A percentile compares a stretch with the other conserved stretches of the same genome.
These are phyloP conservation scores for Acleris literana DNA, from an alignment of 2,888 invertebrate genomes.

Conservation along the genomic window DNA sequence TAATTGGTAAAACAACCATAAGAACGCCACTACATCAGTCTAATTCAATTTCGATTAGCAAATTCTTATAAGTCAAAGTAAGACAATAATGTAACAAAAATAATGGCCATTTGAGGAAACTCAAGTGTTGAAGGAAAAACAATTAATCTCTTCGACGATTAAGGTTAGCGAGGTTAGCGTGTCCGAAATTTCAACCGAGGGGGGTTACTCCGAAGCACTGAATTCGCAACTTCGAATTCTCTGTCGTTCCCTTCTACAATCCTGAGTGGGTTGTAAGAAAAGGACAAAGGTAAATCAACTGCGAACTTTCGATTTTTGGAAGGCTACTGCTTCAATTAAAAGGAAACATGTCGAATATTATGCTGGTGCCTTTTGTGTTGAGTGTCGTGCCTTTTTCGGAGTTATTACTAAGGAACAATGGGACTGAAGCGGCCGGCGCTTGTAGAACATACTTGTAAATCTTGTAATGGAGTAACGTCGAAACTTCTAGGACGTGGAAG, in stretches of 20 bases:
- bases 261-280: too few relatives aligned
- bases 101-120: constrained; percentile 15
- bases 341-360: constrained; percentile 22
- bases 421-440: constrained; percentile 22
- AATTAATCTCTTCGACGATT: constrained; percentile 24
- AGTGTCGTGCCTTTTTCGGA: constrained; percentile 23
- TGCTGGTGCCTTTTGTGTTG: constrained; percentile 26
- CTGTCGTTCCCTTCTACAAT: too few relatives aligned
- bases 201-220: too few relatives aligned
- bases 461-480: constrained; percentile 3
- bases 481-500: constrained; percentile 12
- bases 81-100: background rate
- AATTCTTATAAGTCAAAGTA: constrained; percentile 3
- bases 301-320: too few relatives aligned
- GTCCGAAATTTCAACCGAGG: constrained; percentile 22
- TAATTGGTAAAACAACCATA: constrained; percentile 7
- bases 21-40: background rate
- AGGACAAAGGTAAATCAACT: too few relatives aligned
- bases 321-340: constrained; percentile 19
- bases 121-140: constrained; percentile 8
- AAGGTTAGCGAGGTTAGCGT: constrained; percentile 15
- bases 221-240: too few relatives aligned
- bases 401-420: constrained; percentile 22
- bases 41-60: constrained; percentile 7
- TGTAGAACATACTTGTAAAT: constrained; percentile 16